Evolutionary conservation across 1,140 invertebrate genomes (phyloP).

Genomic region (Brachionus paranguensis): DNA sequence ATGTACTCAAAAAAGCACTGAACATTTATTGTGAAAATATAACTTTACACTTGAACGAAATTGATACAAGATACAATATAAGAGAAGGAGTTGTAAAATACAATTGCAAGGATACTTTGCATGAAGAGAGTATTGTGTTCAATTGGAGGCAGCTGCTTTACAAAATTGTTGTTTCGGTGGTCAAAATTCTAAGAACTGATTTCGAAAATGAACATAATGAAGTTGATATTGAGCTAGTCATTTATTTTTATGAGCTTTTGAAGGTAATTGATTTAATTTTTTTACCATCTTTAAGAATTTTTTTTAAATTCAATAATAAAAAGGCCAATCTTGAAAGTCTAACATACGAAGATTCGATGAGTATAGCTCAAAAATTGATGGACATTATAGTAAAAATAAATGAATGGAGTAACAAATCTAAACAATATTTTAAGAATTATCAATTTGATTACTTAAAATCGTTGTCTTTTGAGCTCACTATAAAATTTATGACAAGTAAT

Average conservation of each 20-base stretch:
- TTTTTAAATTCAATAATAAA: neutral
- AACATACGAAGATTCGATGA: neutral
- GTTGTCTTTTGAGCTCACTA: neutral
- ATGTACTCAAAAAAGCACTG: conserved; percentile 25
- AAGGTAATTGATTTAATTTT: neutral
- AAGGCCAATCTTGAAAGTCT: conserved; percentile 19
- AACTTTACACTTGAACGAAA: neutral
- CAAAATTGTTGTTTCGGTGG: conserved; percentile 27
- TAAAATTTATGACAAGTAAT: conserved; percentile 20
- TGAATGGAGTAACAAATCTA: conserved; percentile 6
- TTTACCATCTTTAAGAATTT: neutral
- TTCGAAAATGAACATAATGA: neutral
- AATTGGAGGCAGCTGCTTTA: conserved; percentile 37
- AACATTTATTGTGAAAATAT: conserved; percentile 27
- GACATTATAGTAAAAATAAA: conserved; percentile 34
- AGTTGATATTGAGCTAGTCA: conserved; percentile 37
- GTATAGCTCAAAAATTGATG: conserved; percentile 36
- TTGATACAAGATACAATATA: neutral
- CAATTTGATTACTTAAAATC: neutral
- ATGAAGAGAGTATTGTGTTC: neutral
- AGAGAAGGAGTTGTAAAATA: neutral
- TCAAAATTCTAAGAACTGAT: conserved; percentile 10
- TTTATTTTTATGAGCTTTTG: conserved; percentile 36
- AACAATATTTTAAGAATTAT: neutral
- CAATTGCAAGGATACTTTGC: neutral